A percentile compares a stretch with the other conserved stretches of the same genome.
phyloP scores from a whole-genome alignment of 2,797 vertebrate genomes.

The Gambelia wislizenii region DNA sequence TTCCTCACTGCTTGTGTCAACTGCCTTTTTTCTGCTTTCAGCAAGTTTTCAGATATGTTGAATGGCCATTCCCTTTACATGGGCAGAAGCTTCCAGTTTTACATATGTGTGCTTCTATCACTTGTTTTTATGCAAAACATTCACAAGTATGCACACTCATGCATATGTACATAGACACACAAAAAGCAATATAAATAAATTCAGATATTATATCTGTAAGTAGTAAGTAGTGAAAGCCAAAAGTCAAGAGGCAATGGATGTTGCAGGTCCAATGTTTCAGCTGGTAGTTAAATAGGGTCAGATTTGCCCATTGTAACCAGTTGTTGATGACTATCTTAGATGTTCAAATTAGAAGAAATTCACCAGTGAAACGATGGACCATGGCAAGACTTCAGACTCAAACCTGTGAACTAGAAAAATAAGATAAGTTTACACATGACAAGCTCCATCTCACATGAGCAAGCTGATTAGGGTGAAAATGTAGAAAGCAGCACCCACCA shows the following conservation, averaged over 20 bases:
- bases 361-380: background rate
- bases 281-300: background rate
- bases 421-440: background rate
- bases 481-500: background rate
- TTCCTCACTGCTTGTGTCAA: background rate
- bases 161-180: too few species aligned
- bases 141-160: too few species aligned
- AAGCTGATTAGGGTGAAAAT: background rate
- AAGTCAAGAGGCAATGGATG: background rate
- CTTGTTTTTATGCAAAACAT: background rate
- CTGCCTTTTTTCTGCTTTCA: background rate
- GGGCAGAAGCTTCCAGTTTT: background rate
- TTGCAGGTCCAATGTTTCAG: background rate
- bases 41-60: background rate
- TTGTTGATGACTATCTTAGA: background rate
- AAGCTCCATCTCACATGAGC: background rate
- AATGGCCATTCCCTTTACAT: background rate
- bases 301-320: background rate
- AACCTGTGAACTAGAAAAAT: background rate
- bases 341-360: background rate
- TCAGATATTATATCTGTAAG: background rate
- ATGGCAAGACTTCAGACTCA: background rate
- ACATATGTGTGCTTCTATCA: too few species aligned
- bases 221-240: background rate
- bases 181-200: background rate